phyloP scores from a whole-genome alignment of 1,140 invertebrate species.

The Anadara kagoshimensis region DNA sequence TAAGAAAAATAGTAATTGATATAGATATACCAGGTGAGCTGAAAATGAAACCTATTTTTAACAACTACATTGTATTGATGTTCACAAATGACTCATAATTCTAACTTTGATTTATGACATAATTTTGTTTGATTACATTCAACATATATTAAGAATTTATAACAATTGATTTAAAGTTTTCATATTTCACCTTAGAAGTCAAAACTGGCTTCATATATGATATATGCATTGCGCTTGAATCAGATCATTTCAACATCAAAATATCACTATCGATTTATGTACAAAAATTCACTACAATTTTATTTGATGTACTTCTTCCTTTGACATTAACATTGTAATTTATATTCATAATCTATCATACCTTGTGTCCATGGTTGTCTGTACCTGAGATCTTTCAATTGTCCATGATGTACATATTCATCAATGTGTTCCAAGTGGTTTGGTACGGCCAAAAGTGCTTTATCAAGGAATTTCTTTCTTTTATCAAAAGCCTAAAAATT shows the following conservation, averaged over 20 bases:
- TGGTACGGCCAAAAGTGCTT: constrained; percentile 19
- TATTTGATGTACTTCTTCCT: background rate
- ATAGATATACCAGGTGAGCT: too few species aligned
- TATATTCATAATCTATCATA: too few species aligned
- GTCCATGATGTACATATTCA: constrained; percentile 13
- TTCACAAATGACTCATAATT: too few species aligned
- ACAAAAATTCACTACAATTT: background rate
- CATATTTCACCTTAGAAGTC: background rate
- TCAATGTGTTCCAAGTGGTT: constrained; percentile 25
- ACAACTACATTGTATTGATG: too few species aligned
- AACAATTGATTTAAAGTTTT: too few species aligned
- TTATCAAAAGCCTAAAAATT: constrained; percentile 9
- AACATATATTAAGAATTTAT: too few species aligned
- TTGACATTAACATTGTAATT: background rate
- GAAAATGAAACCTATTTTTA: too few species aligned
- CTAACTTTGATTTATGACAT: too few species aligned
- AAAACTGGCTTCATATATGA: background rate
- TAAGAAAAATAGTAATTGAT: too few species aligned
- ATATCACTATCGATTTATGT: background rate
- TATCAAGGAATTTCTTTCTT: constrained; percentile 19
- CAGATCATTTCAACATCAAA: background rate
- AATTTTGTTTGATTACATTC: too few species aligned
- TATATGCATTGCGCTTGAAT: background rate
- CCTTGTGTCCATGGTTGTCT: constrained; percentile 24
- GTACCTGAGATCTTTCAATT: constrained; percentile 7